Evolutionary conservation across 2,888 invertebrate species (phyloP), one percentile per base, ranked within the genome.

Genomic region (Phengaris alcon): DNA sequence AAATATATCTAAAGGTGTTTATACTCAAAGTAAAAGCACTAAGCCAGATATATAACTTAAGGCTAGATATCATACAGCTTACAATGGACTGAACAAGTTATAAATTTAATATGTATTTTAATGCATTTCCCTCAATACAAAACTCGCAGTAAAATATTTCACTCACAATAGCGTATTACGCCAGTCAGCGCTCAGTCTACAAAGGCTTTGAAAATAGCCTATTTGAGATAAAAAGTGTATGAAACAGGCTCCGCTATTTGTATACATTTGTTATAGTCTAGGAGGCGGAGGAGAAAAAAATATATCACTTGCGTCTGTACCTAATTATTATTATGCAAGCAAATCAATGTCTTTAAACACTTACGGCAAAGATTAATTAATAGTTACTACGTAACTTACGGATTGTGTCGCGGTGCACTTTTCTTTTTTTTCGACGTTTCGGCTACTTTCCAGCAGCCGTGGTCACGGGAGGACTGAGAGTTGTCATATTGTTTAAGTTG

Each of bases 181-280:
- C 2, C 15, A 22, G 72, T 54, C 72, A 51, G 72, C 51, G 72
- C 72, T 72, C 22, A 52, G 72, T 10, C 22, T 52, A 72, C 72
- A 72, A 72, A 54, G 72, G 7, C 12, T 72, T 72, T 72, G 54
- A 72, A 70, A 72, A 72, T 72, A 70, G 52, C 52, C 72, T 54
- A 52, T 72, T 72, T 72, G 35, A 72, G 54, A 72, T 72, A 72
- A 72, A 54, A 72, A 22, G 10, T n/a, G 48, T 35, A 64, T 44
- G 15, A 70, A 70, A 48, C 70, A 70, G 51, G 72, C 22, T 72
- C 10, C 52, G 35, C 35, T 22, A 52, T 35, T 72, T 72, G 72
- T 52, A 69, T 69, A 72, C 52, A 52, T 35, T 52, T 15, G 35
- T 52, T 51, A 52, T 72, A 72, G 72, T 10, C 54, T 22, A 52